phyloP scores from a whole-genome alignment of 92 coral and sea anemone genomes.

The Porites cylindrica region DNA sequence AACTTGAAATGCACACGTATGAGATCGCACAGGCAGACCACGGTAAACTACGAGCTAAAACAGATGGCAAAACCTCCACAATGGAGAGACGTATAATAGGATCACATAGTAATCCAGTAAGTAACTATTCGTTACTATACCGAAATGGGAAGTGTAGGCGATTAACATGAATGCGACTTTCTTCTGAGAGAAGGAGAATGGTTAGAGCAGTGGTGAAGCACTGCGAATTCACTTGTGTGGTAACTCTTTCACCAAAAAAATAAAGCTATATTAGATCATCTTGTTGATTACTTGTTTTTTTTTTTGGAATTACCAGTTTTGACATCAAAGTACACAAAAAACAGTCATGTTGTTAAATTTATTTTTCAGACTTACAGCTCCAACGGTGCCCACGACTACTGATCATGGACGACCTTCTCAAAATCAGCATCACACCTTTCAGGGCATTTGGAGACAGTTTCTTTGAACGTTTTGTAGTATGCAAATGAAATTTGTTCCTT shows the following conservation, averaged over 20 bases:
- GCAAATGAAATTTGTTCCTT: too few species aligned
- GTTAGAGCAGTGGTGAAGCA: too few species aligned
- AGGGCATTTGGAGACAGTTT: background rate
- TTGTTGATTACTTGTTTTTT: too few species aligned
- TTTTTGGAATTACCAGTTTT: too few species aligned
- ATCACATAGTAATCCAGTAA: constrained; percentile 49
- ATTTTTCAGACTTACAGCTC: constrained; percentile 30
- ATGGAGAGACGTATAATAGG: constrained; percentile 21
- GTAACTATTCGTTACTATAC: background rate
- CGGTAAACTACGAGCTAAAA: constrained; percentile 25
- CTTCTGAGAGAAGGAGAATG: too few species aligned
- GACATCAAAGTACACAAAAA: too few species aligned
- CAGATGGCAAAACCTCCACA: background rate
- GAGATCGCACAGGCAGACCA: constrained; percentile 40
- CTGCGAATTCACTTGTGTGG: too few species aligned
- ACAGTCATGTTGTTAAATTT: background rate
- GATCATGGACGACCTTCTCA: background rate
- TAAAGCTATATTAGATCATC: too few species aligned
- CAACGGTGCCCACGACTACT: constrained; percentile 10
- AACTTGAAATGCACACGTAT: constrained; percentile 43
- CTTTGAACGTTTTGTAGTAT: background rate
- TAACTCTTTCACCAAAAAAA: too few species aligned
- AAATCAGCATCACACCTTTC: background rate
- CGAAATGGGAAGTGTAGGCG: too few species aligned
- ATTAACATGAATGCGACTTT: too few species aligned